Evolutionary conservation across 2,888 invertebrate genomes (phyloP), one percentile per base, ranked within the genome.

Genomic region (Lucinisca nassula): DNA sequence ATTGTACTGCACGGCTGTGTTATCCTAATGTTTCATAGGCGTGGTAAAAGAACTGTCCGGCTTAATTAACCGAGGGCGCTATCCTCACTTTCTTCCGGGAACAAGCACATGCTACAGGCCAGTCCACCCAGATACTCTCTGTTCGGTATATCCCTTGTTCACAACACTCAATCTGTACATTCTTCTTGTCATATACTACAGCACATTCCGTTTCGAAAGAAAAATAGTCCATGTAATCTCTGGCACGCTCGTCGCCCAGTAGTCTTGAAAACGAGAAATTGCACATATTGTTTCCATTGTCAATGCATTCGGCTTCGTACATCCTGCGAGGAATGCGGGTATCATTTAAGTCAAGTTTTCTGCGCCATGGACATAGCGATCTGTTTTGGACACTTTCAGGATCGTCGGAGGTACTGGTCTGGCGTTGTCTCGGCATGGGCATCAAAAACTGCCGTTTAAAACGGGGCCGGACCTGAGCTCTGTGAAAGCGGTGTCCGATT

Each of bases 91-190:
- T 78, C 74, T 82, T 85, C 27, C 79, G 74, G 6, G 90, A 74
- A 45, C 90, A 90, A 30, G 87, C 58, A 74, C 90, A 90, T 10
- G 85, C 87, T 24, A 85, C 84, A 2, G 90, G 90, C 90, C 90
- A 90, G 8, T 87, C 82, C 6, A 88, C 38, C 73, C 83, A 73
- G 24, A 75, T 73, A n/a, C 6, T 8, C 10, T 21, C 37, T 14
- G 8, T 61, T 0, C 32, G 24, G 30, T 87, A 90, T 21, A 4
- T 45, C 10, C 90, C 90, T 21, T 79, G 70, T 10, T 82, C 80
- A 79, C 90, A 90, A 24, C 84, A 84, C 45, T 90, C 90, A 6
- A 67, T 40, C 3, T 72, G 35, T 10, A 90, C 76, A 40, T 76
- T 17, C 14, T 61, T 73, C 14, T 51, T 49, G 6, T 37, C 37